Percentiles rank a stretch among this genome's conserved stretches.
phyloP scores from a whole-genome alignment of 2,888 invertebrate species.

The Apantesis nais region DNA sequence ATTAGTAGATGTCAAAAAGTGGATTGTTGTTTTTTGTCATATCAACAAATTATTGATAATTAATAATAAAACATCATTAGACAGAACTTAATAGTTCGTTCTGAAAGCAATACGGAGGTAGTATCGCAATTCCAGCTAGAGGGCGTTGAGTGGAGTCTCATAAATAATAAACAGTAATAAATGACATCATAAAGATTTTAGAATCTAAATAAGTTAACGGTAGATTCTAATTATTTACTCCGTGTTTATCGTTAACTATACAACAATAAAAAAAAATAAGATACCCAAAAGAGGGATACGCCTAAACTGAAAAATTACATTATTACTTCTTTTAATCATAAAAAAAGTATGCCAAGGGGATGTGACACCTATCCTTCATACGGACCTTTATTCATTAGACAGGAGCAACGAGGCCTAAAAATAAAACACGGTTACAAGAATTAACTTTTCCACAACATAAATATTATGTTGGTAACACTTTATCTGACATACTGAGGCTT shows the following conservation, averaged over 20 bases:
- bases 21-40: slow-evolving; percentile 1
- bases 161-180: neutral
- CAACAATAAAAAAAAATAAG: too few species aligned
- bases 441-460: neutral
- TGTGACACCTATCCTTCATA: neutral
- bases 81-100: neutral
- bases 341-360: neutral
- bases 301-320: too few species aligned
- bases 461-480: neutral
- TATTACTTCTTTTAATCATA: too few species aligned
- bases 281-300: too few species aligned
- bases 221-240: neutral
- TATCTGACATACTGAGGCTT: neutral
- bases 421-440: neutral
- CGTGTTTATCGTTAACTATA: neutral
- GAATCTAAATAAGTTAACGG: neutral
- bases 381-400: neutral
- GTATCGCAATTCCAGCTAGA: neutral
- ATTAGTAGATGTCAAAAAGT: slow-evolving; percentile 29
- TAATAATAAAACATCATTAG: neutral
- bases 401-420: neutral
- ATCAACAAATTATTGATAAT: neutral
- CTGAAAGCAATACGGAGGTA: neutral
- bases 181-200: neutral
- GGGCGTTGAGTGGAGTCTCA: neutral